A percentile compares a stretch with the other conserved stretches of the same genome.
Evolutionary conservation across 2,113 vertebrate species (phyloP).

Genomic region (Neopipo cinnamomea): DNA sequence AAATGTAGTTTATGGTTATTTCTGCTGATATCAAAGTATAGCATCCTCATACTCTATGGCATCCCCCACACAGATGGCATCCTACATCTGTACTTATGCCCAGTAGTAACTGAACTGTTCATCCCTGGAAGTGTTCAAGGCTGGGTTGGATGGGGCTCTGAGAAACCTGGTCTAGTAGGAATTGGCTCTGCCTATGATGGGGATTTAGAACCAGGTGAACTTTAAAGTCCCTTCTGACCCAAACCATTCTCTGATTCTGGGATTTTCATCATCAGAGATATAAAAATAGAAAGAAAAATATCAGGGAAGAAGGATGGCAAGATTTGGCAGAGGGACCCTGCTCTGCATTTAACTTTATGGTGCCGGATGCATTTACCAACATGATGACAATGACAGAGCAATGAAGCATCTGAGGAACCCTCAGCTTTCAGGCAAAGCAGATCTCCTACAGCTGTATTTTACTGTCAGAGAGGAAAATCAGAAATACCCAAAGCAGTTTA

Average conservation of each 20-base stretch:
- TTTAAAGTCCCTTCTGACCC: neutral
- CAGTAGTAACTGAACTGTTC: neutral
- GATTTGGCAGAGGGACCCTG: neutral
- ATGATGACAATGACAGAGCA: neutral
- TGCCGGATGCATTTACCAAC: neutral
- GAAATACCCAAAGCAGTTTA: neutral
- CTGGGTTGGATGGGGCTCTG: neutral
- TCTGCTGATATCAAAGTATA: neutral
- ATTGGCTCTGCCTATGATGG: neutral
- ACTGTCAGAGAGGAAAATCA: neutral
- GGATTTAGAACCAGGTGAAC: neutral
- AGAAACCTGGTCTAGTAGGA: neutral
- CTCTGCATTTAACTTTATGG: neutral
- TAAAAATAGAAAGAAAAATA: neutral
- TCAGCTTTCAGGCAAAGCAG: neutral
- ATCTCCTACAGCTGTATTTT: neutral
- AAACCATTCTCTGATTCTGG: neutral
- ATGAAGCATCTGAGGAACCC: neutral
- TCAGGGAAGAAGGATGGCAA: neutral
- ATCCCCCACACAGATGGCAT: too few relatives aligned
- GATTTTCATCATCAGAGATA: neutral
- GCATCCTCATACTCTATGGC: too few relatives aligned
- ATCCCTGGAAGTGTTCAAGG: neutral
- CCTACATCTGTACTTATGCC: neutral
- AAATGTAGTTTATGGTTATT: fast-evolving